Percentiles rank a stretch among this genome's conserved stretches.
These are phyloP conservation scores for Phalacrocorax aristotelis DNA, from an alignment of 2,113 vertebrate species.

Conservation along the genomic window DNA sequence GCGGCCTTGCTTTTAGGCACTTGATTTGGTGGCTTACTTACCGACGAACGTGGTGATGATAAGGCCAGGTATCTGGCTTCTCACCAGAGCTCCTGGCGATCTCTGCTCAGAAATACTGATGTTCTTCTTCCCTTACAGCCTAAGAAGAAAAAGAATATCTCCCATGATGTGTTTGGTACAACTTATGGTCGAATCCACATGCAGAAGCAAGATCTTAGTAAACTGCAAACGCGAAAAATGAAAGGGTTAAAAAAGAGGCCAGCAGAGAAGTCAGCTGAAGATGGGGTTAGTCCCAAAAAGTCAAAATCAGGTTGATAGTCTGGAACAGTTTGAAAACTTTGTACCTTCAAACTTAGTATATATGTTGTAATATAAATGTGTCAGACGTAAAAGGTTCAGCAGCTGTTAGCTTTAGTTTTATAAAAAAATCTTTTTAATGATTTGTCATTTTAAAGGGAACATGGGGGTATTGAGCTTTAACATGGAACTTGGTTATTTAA, in stretches of 20 bases:
- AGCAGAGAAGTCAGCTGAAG: slow-evolving; percentile 58
- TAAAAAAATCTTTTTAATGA: neutral
- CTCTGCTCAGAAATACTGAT: neutral
- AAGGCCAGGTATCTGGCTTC: neutral
- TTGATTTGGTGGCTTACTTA: neutral
- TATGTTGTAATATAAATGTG: neutral
- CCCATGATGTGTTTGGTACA: slow-evolving; percentile 89
- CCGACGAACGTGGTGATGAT: neutral
- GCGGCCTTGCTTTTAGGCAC: neutral
- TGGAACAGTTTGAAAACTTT: neutral
- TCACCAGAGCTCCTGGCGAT: neutral
- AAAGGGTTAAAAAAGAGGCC: slow-evolving; percentile 91
- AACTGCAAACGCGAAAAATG: slow-evolving; percentile 92
- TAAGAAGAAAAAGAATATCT: slow-evolving; percentile 97
- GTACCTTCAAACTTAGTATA: neutral
- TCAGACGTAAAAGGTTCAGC: neutral
- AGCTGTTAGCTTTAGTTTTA: neutral
- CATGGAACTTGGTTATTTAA: neutral
- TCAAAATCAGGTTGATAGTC: slow-evolving; percentile 61
- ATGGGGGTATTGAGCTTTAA: neutral
- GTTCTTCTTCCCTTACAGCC: slow-evolving; percentile 73
- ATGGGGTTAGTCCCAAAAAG: slow-evolving; percentile 73
- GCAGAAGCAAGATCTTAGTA: slow-evolving; percentile 94
- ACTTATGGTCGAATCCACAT: slow-evolving; percentile 93
- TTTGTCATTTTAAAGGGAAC: neutral